Conservation (phyloP, 2,797 vertebrate species). For the Luscinia luscinia region DNA sequence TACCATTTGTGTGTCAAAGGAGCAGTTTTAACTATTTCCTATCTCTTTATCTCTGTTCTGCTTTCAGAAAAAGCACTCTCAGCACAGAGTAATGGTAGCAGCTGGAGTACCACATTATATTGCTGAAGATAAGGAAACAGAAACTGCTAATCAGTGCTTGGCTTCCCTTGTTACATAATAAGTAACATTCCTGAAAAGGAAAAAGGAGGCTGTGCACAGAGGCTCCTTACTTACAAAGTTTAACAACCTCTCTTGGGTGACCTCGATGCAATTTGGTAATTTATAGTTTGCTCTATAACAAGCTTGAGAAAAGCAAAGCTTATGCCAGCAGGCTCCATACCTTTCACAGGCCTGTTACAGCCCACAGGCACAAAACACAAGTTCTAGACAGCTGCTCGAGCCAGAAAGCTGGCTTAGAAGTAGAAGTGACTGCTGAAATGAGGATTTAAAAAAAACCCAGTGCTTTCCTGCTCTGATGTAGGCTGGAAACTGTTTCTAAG, state of each 20-base stretch:
- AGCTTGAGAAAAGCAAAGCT: background rate
- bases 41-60: background rate
- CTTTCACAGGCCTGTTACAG: background rate
- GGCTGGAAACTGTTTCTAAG: background rate
- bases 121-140: background rate
- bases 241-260: background rate
- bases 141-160: background rate
- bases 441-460: background rate
- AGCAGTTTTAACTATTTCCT: background rate
- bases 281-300: background rate
- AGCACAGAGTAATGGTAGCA: background rate
- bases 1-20: background rate
- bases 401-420: background rate
- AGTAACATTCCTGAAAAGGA: background rate
- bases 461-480: background rate
- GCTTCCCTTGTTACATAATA: background rate
- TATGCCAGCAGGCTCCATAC: background rate
- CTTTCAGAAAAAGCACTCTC: background rate
- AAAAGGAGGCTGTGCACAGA: background rate
- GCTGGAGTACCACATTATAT: background rate
- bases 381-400: background rate
- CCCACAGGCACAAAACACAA: background rate
- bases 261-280: background rate
- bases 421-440: background rate
- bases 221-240: background rate